Conservation (phyloP, 2,113 vertebrate species). For the Ardeotis arabs region DNA sequence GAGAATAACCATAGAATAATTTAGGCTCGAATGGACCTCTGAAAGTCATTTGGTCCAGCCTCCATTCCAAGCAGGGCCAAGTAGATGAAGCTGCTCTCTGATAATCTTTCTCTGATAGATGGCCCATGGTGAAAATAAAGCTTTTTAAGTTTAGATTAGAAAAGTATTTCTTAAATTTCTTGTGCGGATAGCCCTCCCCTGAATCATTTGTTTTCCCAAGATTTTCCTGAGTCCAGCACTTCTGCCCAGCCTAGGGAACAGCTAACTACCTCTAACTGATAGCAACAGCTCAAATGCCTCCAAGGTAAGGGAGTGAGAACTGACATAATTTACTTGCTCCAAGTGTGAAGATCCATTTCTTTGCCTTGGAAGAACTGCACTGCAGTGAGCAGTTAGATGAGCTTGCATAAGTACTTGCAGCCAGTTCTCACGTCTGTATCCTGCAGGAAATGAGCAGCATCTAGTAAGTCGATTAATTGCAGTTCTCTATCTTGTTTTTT, state of each 20-base stretch:
- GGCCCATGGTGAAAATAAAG: neutral
- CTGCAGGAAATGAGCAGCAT: neutral
- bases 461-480: neutral
- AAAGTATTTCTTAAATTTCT: neutral
- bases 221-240: constrained; percentile 14
- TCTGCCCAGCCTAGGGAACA: neutral
- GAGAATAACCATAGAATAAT: neutral
- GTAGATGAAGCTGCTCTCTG: neutral
- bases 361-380: neutral
- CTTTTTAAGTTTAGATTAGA: neutral
- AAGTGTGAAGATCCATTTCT: constrained; percentile 17
- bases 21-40: neutral
- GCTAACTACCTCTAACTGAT: neutral
- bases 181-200: neutral
- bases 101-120: neutral
- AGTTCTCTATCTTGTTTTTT: neutral
- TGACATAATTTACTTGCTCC: neutral
- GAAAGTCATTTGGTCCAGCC: neutral
- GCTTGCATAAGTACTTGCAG: neutral
- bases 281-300: constrained; percentile 22
- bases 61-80: neutral
- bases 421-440: neutral
- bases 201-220: neutral
- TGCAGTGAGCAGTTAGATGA: constrained; percentile 1
- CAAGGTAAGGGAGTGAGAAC: neutral